These are phyloP conservation scores for Macaria liturata DNA, from an alignment of 2,888 invertebrate genomes.

Conservation along the genomic window DNA sequence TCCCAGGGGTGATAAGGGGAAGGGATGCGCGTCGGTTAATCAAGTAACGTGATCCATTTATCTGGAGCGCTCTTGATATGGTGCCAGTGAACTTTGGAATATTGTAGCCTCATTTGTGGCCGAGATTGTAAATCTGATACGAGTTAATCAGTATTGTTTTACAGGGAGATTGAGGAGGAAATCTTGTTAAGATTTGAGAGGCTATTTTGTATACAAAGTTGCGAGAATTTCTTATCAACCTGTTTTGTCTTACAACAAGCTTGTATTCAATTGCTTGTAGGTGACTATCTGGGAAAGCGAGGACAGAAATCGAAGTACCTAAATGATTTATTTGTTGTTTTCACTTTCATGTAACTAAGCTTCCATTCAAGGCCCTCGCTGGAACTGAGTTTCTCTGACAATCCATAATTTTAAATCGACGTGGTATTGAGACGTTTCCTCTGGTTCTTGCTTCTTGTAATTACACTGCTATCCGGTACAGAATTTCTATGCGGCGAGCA, in stretches of 20 bases:
- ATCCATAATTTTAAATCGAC: conserved; percentile 17
- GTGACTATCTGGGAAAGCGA: not conserved
- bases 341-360: conserved; percentile 4
- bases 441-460: conserved; percentile 28
- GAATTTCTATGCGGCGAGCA: conserved; percentile 27
- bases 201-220: too few species aligned
- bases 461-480: conserved; percentile 31
- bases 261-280: too few species aligned
- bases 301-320: not conserved
- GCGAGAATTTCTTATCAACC: too few species aligned
- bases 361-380: conserved; percentile 11
- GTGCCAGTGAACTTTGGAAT: conserved; percentile 75
- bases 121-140: conserved; percentile 48
- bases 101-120: conserved; percentile 69
- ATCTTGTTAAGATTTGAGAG: too few species aligned
- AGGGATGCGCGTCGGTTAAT: conserved; percentile 80
- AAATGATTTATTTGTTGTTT: conserved; percentile 3
- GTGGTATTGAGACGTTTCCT: conserved; percentile 35
- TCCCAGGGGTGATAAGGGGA: conserved; percentile 80
- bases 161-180: too few species aligned
- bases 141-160: too few species aligned
- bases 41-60: conserved; percentile 83
- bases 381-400: conserved; percentile 23
- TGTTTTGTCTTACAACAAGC: too few species aligned
- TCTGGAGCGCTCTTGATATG: conserved; percentile 80